phyloP scores from a whole-genome alignment of 2,888 invertebrate species.

The Brenthis daphne region DNA sequence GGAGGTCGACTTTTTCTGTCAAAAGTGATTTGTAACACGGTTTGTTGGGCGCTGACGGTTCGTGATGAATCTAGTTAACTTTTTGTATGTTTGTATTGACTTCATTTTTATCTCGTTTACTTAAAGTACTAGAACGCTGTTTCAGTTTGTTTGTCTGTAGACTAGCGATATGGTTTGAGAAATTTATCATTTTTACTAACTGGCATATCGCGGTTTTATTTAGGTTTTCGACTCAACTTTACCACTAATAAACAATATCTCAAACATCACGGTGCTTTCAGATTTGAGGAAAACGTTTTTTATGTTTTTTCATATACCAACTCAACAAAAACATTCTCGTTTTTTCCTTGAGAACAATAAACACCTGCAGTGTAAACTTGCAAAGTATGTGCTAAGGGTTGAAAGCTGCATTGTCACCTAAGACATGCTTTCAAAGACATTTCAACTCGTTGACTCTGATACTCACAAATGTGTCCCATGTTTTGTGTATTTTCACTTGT shows the following conservation, averaged over 20 bases:
- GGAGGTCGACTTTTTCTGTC: conserved; percentile 47
- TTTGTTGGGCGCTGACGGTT: conserved; percentile 30
- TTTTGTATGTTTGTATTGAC: conserved; percentile 24
- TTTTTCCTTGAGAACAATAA: conserved; percentile 18
- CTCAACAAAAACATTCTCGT: conserved; percentile 8
- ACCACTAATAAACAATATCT: too few relatives aligned
- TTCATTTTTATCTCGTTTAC: conserved; percentile 17
- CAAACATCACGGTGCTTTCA: too few relatives aligned
- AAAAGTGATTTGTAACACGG: conserved; percentile 43
- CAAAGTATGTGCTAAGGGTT: conserved; percentile 19
- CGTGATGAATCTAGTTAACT: conserved; percentile 29
- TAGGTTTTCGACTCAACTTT: too few relatives aligned
- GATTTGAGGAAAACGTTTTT: conserved; percentile 2
- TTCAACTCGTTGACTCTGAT: conserved; percentile 18
- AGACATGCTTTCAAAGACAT: conserved; percentile 12
- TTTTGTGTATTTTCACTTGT: conserved; percentile 2
- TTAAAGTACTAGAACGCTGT: conserved; percentile 6
- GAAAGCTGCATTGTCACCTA: conserved; percentile 18
- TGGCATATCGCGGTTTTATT: too few relatives aligned
- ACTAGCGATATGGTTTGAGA: too few relatives aligned
- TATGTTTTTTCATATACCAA: conserved; percentile 6
- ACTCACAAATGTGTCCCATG: not conserved
- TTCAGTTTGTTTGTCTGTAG: not conserved
- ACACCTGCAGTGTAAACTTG: conserved; percentile 10
- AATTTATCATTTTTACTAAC: too few relatives aligned